Evolutionary conservation across 2,888 invertebrate genomes (phyloP).

Genomic region (Capitulum mitella): DNA sequence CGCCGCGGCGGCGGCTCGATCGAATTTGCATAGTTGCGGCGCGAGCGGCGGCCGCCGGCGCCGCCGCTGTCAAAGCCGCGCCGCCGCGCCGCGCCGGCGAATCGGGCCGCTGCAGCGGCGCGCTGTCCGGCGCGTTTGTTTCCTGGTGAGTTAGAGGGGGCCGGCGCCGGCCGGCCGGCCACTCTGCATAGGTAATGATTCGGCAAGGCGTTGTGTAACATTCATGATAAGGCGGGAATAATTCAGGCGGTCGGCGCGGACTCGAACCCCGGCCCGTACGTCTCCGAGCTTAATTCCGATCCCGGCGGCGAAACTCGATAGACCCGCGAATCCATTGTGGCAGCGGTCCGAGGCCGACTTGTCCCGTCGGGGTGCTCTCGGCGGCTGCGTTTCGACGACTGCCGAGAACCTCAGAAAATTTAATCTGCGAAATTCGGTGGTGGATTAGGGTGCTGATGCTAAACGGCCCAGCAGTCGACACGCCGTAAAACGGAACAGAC

Average conservation of each 20-base stretch:
- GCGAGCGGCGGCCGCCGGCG: neutral
- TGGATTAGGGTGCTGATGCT: too few relatives aligned
- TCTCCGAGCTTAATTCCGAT: neutral
- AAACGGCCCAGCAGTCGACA: neutral
- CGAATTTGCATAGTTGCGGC: conserved; percentile 5
- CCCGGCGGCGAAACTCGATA: neutral
- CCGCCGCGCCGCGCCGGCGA: neutral
- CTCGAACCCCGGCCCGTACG: neutral
- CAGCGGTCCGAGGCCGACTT: too few relatives aligned
- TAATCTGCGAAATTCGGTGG: neutral
- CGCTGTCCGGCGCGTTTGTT: neutral
- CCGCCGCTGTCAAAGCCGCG: neutral
- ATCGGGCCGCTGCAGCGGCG: neutral
- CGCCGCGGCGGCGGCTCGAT: neutral
- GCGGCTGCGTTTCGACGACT: too few relatives aligned
- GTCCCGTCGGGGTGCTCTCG: too few relatives aligned
- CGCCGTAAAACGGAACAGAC: neutral
- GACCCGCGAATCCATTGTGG: neutral
- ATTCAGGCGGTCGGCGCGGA: neutral
- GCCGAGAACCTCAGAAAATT: neutral
- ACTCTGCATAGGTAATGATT: neutral
- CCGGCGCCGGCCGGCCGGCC: neutral
- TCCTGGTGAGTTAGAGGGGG: neutral
- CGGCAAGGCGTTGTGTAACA: conserved; percentile 8
- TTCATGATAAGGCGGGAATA: conserved; percentile 2